These are phyloP conservation scores for Maniola jurtina DNA, from an alignment of 1,140 invertebrate genomes.

Conservation along the genomic window DNA sequence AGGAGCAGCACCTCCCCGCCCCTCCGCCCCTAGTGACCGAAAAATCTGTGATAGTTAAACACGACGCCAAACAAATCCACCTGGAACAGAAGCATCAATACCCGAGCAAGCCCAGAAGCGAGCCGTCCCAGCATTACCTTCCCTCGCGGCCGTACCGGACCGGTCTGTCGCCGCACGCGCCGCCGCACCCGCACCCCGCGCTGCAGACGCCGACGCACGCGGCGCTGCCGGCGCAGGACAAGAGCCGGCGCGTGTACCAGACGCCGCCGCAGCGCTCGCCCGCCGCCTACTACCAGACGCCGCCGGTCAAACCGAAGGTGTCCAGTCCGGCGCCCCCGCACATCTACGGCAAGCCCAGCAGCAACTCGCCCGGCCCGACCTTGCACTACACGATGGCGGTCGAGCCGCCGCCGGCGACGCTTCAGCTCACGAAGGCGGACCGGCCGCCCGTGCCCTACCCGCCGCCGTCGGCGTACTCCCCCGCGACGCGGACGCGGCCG, in stretches of 20 bases:
- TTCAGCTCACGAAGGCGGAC: slow-evolving; percentile 84
- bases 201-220: slow-evolving; percentile 79
- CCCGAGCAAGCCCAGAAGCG: slow-evolving; percentile 81
- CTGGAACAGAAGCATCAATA: slow-evolving; percentile 81
- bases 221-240: slow-evolving; percentile 81
- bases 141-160: slow-evolving; percentile 81
- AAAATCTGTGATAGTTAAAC: slow-evolving; percentile 89
- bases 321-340: slow-evolving; percentile 89
- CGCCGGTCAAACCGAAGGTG: slow-evolving; percentile 85
- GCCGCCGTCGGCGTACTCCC: slow-evolving; percentile 71
- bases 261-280: slow-evolving; percentile 87
- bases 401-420: slow-evolving; percentile 67
- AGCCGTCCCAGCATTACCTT: slow-evolving; percentile 82
- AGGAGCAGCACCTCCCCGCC: slow-evolving; percentile 80
- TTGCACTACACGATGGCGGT: slow-evolving; percentile 81
- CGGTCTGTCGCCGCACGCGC: slow-evolving; percentile 77
- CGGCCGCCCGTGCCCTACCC: slow-evolving; percentile 84
- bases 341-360: slow-evolving; percentile 86
- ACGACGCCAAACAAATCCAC: slow-evolving; percentile 83
- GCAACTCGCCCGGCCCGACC: slow-evolving; percentile 80
- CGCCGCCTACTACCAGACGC: slow-evolving; percentile 74
- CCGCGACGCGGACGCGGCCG: slow-evolving; percentile 81
- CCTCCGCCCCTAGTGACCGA: slow-evolving; percentile 82
- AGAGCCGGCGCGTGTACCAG: slow-evolving; percentile 83
- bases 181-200: slow-evolving; percentile 74